Base-by-base conservation (phyloP, 2,888 invertebrate species). In the Leptopterna dolabrata region DNA sequence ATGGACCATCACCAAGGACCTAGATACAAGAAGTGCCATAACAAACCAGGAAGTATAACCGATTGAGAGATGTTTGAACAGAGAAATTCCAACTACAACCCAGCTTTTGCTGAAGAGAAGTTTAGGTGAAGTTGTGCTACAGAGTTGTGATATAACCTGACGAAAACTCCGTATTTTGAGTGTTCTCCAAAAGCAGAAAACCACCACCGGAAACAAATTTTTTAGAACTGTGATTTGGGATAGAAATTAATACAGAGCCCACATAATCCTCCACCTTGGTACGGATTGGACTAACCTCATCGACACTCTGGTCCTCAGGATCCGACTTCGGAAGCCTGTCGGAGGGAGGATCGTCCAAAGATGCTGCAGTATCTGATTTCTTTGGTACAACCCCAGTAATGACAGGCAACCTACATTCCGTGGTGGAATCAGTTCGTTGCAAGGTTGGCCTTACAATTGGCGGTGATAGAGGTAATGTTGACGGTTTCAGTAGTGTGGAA, bases 281-380 rank as follows among this genome's bases (percentile, higher is more conserved):
- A 89, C 86, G 73, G 88, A 87, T 86, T 88, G 87, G 80, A 89
- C 88, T 87, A 88, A 88, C 76, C 89, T 90, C 88, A 89, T 89
- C 89, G 89, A 90, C 29, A 86, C 89, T 70, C 83, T 84, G 76
- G 85, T 63, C 83, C 36, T 83, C 83, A 19, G 83, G 30, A 70
- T 83, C 83, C n/a, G 70, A 82, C 30, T 82, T 51, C 7, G 63
- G 6, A 16, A 51, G 63, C 2, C 70, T 63, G 30, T 82, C 51
- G 4, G 29, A n/a, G 29, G 47, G 9, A 27, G 80, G 51, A n/a
- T 0, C 11, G n/a, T 47, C 80, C 14, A 80, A 55, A 7, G 71
- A 29, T 9, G n/a, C 71, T 16, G 71, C 0, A 29, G 29, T 16
- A 45, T 71, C 71, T 29, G n/a, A 45, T 24, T 78, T 83, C 19